Conservation (phyloP, 1,140 invertebrate genomes). For the Ephestia elutella region DNA sequence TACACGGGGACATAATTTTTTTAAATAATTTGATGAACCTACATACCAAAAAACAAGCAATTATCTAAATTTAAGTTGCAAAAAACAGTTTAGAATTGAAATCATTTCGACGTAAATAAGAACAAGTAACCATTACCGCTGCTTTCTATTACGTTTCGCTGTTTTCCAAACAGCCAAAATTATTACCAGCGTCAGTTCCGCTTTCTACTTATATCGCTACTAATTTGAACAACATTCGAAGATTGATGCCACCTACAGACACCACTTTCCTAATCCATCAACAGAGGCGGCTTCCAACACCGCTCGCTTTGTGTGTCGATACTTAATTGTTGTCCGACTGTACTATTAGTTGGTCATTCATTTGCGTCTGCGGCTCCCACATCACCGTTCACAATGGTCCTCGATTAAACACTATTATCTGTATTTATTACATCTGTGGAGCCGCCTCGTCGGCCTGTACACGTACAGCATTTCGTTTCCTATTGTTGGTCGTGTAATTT, state of each 20-base stretch:
- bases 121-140: neutral
- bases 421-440: constrained; percentile 45
- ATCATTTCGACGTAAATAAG: neutral
- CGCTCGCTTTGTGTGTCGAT: constrained; percentile 27
- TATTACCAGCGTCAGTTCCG: neutral
- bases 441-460: constrained; percentile 17
- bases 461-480: constrained; percentile 9
- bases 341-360: constrained; percentile 43
- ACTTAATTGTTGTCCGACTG: constrained; percentile 28
- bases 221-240: constrained; percentile 4
- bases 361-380: constrained; percentile 26
- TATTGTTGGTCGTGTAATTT: constrained; percentile 10
- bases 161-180: neutral
- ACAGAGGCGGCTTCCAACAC: constrained; percentile 17
- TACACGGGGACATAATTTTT: too few relatives aligned
- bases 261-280: constrained; percentile 23
- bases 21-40: too few relatives aligned
- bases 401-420: constrained; percentile 47
- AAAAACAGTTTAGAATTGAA: too few relatives aligned
- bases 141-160: neutral
- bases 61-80: too few relatives aligned
- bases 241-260: constrained; percentile 16
- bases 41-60: too few relatives aligned
- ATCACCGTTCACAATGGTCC: constrained; percentile 31
- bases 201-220: constrained; percentile 3